A percentile compares a stretch with the other conserved stretches of the same genome.
Conservation (phyloP, 1,140 invertebrate species). For the Drosophila tsacasi region DNA sequence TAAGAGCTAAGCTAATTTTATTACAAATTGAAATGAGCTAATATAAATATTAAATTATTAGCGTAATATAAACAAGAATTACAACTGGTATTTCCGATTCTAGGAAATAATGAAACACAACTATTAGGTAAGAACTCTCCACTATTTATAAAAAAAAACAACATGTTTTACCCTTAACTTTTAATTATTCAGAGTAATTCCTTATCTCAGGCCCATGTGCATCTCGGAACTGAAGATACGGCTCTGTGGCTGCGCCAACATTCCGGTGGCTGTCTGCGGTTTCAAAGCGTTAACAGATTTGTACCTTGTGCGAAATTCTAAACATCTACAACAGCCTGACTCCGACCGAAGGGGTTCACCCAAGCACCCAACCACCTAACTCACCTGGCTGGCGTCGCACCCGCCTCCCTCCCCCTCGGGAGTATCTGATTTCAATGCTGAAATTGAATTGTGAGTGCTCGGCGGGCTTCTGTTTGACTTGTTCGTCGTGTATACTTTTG, state of each 20-base stretch:
- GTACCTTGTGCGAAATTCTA: slow-evolving; percentile 67
- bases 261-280: slow-evolving; percentile 64
- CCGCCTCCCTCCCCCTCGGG: slow-evolving; percentile 8
- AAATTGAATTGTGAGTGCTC: slow-evolving; percentile 68
- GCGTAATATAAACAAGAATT: too few species aligned
- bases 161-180: background rate
- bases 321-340: slow-evolving; percentile 41
- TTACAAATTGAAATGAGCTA: too few species aligned
- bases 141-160: background rate
- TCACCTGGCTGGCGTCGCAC: slow-evolving; percentile 5
- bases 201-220: slow-evolving; percentile 22
- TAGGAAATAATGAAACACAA: too few species aligned
- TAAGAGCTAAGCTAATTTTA: too few species aligned
- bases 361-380: slow-evolving; percentile 13
- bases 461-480: slow-evolving; percentile 52
- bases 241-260: slow-evolving; percentile 62
- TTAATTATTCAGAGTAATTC: slow-evolving; percentile 18
- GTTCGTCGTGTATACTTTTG: slow-evolving; percentile 19
- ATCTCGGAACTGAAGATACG: slow-evolving; percentile 13
- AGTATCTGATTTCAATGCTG: slow-evolving; percentile 74
- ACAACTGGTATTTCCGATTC: background rate
- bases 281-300: slow-evolving; percentile 64
- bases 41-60: too few species aligned
- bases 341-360: slow-evolving; percentile 16
- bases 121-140: background rate